A percentile compares a stretch with the other conserved stretches of the same genome.
Conservation (phyloP, 2,888 invertebrate genomes). For the Salticus scenicus region DNA sequence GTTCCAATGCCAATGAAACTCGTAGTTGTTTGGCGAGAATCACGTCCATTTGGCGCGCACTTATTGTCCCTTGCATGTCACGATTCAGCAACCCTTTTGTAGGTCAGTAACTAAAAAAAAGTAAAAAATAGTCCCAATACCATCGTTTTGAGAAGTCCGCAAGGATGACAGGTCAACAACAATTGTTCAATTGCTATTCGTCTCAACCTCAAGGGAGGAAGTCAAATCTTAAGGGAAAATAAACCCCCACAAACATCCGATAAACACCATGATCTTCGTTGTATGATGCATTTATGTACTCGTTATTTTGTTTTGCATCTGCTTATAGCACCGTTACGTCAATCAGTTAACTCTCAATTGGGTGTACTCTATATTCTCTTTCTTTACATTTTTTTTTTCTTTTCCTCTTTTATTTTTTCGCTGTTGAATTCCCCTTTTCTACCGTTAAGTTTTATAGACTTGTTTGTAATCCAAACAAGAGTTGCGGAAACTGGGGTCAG, state of each 20-base stretch:
- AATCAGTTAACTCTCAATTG: conserved; percentile 52
- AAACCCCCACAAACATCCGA: not conserved
- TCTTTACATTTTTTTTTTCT: conserved; percentile 4
- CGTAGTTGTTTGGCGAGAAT: conserved; percentile 52
- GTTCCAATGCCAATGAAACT: conserved; percentile 3
- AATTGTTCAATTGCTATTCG: conserved; percentile 42
- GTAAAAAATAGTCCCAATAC: conserved; percentile 46
- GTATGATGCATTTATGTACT: conserved; percentile 41
- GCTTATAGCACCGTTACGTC: conserved; percentile 52
- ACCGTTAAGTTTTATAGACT: conserved; percentile 64
- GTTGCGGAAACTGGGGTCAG: conserved; percentile 21
- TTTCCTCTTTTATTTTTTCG: conserved; percentile 4
- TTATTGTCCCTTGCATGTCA: conserved; percentile 26
- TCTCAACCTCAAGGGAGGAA: conserved; percentile 32
- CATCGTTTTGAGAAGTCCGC: conserved; percentile 42
- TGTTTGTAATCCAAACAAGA: conserved; percentile 41
- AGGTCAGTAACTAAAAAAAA: conserved; percentile 55
- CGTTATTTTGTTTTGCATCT: conserved; percentile 38
- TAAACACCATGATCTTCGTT: conserved; percentile 35
- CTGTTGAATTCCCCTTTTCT: conserved; percentile 20
- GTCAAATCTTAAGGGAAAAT: not conserved
- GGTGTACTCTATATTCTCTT: conserved; percentile 5
- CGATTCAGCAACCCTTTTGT: conserved; percentile 51
- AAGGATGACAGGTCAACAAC: conserved; percentile 62
- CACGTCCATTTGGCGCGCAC: conserved; percentile 25